Evolutionary conservation across 2,888 invertebrate species (phyloP).

Genomic region (Hipparchia sbordonii): DNA sequence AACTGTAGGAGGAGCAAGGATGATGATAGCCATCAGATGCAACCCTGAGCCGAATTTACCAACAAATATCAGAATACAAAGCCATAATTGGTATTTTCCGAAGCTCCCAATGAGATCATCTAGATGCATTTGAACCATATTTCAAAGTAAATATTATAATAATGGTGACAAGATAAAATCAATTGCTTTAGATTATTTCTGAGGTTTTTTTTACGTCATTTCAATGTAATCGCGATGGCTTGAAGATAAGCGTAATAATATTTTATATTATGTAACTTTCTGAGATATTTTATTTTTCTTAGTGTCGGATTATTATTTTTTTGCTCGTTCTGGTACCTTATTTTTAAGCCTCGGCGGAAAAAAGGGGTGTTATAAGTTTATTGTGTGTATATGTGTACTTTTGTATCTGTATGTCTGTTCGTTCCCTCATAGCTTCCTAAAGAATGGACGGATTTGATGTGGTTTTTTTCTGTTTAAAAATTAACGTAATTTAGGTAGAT

Average conservation of each 20-base stretch:
- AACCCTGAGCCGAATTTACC: constrained; percentile 78
- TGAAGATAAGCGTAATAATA: background rate
- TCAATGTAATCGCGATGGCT: constrained; percentile 19
- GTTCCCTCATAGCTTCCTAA: too few relatives aligned
- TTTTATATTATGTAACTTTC: too few relatives aligned
- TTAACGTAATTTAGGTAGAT: too few relatives aligned
- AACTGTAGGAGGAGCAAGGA: constrained; percentile 69
- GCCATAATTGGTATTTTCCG: constrained; percentile 64
- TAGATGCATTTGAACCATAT: constrained; percentile 42
- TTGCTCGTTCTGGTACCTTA: too few relatives aligned
- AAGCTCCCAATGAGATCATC: constrained; percentile 69
- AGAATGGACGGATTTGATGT: too few relatives aligned
- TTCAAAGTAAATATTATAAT: background rate
- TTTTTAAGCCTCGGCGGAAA: too few relatives aligned
- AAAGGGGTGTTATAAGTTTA: too few relatives aligned
- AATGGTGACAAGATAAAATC: constrained; percentile 9
- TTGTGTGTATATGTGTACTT: too few relatives aligned
- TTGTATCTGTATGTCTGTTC: too few relatives aligned
- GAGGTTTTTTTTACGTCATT: constrained; percentile 7
- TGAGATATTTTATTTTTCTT: too few relatives aligned
- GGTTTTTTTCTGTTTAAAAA: too few relatives aligned
- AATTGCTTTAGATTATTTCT: constrained; percentile 1
- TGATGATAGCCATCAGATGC: constrained; percentile 79
- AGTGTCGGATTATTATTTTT: too few relatives aligned
- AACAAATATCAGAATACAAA: constrained; percentile 67